Evolutionary conservation across 2,797 vertebrate genomes (phyloP), one percentile per base, ranked within the genome.

Genomic region (Amniataba percoides): DNA sequence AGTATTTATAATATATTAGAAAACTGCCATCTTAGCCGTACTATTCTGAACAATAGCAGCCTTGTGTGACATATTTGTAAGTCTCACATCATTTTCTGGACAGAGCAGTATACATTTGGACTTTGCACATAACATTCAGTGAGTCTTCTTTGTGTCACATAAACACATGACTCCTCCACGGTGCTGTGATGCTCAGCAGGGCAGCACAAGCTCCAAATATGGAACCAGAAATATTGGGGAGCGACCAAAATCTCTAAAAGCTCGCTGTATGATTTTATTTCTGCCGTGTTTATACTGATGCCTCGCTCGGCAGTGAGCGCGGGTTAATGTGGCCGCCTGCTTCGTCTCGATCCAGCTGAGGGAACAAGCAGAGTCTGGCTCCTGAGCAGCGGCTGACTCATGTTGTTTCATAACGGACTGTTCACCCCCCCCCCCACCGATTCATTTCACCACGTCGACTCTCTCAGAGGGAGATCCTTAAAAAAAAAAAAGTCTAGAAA

Each of bases 191-290:
- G 45, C 40, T 86, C 8, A 46, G 46, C 84, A 88, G 90, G 31
- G 18, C 59, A 25, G 77, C 57, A 15, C 11, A 19, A 82, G 58
- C 70, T 87, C 90, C 90, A 88, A 90, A 93, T 91, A 92, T 89
- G 90, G 91, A 83, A 74, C 84, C 67, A 78, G 59, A 85, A 68
- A 80, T 85, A 83, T 71, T 64, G 46, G 67, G 46, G 55, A 81
- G 85, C 3, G 45, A 81, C 65, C 69, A 80, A 89, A 85, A 81
- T 74, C 19, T 57, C 49, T 62, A 51, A 84, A 82, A 77, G 85
- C 49, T 43, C 0, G 6, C 63, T 39, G 63, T 34, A 25, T 42
- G 56, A 59, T 85, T 83, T 85, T 76, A 43, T 74, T 81, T 76
- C 15, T 67, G 51, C 14, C 42, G 0, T 91, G 86, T 91, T 92